Evolutionary conservation across 2,113 vertebrate species (phyloP).

Genomic region (Onychostoma macrolepis): DNA sequence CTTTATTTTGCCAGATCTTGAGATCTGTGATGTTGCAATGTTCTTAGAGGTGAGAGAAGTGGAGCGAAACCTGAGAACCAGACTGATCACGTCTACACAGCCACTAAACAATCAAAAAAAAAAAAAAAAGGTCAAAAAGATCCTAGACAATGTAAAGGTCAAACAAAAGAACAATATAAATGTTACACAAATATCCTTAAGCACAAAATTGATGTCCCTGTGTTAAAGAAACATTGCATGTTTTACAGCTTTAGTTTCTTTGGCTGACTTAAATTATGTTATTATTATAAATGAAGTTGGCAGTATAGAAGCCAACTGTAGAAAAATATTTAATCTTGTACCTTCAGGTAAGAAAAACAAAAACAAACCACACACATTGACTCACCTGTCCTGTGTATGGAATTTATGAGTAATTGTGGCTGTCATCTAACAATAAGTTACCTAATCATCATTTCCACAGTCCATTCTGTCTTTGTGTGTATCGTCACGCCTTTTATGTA

Average conservation of each 20-base stretch:
- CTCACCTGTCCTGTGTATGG: not conserved
- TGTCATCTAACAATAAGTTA: not conserved
- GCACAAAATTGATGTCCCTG: not conserved
- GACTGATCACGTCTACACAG: not conserved
- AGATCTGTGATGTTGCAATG: not conserved
- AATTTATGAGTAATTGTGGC: not conserved
- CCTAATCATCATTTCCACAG: not conserved
- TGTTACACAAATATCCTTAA: not conserved
- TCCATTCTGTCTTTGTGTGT: not conserved
- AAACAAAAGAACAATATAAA: not conserved
- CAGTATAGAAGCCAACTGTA: not conserved
- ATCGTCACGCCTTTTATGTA: not conserved
- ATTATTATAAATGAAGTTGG: not conserved
- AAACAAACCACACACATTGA: not conserved
- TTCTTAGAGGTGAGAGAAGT: not conserved
- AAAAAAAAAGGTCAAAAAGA: not conserved
- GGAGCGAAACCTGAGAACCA: not conserved
- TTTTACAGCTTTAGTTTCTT: not conserved
- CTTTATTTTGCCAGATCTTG: slow-evolving; percentile 14
- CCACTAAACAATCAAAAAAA: not conserved
- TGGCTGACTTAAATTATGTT: not conserved
- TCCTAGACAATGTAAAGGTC: not conserved
- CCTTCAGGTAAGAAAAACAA: not conserved
- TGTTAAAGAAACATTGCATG: not conserved
- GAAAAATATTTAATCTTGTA: not conserved